Base-by-base conservation (phyloP, 2,888 invertebrate species). In the Tipula lateralis region DNA sequence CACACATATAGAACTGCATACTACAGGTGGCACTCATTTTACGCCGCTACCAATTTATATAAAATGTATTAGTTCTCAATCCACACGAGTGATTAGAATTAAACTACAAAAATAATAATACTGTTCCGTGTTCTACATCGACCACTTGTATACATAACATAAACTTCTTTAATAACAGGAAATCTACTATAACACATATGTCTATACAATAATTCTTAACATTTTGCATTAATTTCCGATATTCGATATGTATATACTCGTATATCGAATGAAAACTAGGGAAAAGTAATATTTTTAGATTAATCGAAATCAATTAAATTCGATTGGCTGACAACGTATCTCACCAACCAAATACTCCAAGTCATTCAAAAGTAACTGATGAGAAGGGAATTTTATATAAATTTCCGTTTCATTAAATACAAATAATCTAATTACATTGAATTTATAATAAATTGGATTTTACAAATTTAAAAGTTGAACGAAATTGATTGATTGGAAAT, bases 131-230 rank as follows among this genome's bases (percentile, higher is more conserved):
- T 7, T 12, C 0, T 66, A 66, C 66, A 4, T 9, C 9, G 24
- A 12, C 24, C 9, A 66, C 66, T 24, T 66, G 24, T 24, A n/a
- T n/a, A 66, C 12, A 19, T 66, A 66, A 66, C 24, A 66, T n/a
- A 66, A 7, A 24, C 24, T 19, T 24, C 66, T 19, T 66, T 66
- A 66, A 66, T 66, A 66, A 66, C 66, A 66, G 66, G 66, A 66
- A 66, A 66, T 66, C 66, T 24, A 66, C 66, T 66, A 66, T n/a
- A n/a, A n/a, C n/a, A n/a, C n/a, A n/a, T n/a, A n/a, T 36, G n/a
- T n/a, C 5, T 16, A 44, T 44, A n/a, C 9, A n/a, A 44, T 66
- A 66, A 66, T 66, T 66, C 66, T 24, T 24, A 66, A 66, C 12
- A 9, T 6, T 66, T 66, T 66, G 66, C 66, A 66, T 66, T 66